Conservation (phyloP, 2,113 vertebrate species). For the Lycaon pictus region DNA sequence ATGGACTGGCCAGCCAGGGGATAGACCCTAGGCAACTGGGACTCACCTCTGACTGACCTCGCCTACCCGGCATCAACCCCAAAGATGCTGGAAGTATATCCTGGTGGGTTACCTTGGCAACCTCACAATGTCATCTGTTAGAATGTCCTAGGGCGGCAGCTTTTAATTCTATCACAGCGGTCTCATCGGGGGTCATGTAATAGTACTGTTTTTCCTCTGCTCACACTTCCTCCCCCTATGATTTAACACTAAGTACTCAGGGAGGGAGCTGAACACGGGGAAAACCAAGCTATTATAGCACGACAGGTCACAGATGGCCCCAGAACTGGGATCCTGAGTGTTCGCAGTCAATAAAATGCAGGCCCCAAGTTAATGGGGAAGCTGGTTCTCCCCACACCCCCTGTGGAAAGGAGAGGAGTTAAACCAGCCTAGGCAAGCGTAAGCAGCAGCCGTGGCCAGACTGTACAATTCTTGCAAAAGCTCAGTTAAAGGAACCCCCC, state of each 20-base stretch:
- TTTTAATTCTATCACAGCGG: constrained; percentile 84
- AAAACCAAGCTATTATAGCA: constrained; percentile 76
- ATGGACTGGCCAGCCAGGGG: background rate
- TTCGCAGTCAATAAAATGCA: constrained; percentile 62
- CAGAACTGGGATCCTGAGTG: constrained; percentile 67
- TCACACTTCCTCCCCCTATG: constrained; percentile 82
- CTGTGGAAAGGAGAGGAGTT: constrained; percentile 41
- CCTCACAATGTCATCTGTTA: constrained; percentile 83
- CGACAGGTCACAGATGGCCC: constrained; percentile 81
- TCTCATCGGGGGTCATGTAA: constrained; percentile 88
- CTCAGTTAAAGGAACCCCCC: background rate
- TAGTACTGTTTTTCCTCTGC: constrained; percentile 87
- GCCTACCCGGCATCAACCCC: constrained; percentile 73
- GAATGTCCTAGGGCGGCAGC: constrained; percentile 85
- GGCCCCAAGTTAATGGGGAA: constrained; percentile 71
- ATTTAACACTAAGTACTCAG: constrained; percentile 85
- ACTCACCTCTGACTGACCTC: constrained; percentile 80
- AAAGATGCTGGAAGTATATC: constrained; percentile 79
- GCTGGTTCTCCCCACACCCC: constrained; percentile 18
- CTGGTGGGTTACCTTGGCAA: constrained; percentile 86
- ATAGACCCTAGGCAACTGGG: constrained; percentile 61
- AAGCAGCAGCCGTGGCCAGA: constrained; percentile 16
- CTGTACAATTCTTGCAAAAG: background rate
- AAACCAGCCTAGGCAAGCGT: constrained; percentile 53
- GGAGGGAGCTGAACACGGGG: constrained; percentile 79